Percentiles rank a stretch among this genome's conserved stretches.
These are phyloP conservation scores for Cosmia trapezina DNA, from an alignment of 2,888 invertebrate species.

Conservation along the genomic window DNA sequence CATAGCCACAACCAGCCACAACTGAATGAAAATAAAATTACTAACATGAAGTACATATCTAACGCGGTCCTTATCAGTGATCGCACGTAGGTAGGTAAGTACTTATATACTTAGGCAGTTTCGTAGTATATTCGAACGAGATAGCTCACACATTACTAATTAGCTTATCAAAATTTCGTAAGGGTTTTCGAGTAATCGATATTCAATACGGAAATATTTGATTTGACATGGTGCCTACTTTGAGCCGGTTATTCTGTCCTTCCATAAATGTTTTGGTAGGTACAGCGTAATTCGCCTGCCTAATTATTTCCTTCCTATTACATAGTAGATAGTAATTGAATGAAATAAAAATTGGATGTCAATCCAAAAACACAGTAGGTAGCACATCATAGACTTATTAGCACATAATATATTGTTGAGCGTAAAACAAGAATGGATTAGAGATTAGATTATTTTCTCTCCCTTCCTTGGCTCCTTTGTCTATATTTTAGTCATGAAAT, in stretches of 20 bases:
- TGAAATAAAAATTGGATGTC: background rate
- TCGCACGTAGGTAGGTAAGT: conserved; percentile 12
- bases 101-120: conserved; percentile 24
- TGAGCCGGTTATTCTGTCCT: background rate
- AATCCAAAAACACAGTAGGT: background rate
- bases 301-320: background rate
- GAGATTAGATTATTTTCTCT: background rate
- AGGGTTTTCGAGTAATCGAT: conserved; percentile 15
- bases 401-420: background rate
- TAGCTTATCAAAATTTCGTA: conserved; percentile 47
- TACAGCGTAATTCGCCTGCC: too few species aligned
- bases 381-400: too few species aligned
- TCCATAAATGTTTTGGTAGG: background rate
- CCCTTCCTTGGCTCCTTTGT: background rate
- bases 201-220: background rate
- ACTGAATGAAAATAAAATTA: conserved; percentile 42
- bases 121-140: conserved; percentile 24
- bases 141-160: conserved; percentile 44
- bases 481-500: background rate
- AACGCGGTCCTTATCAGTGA: conserved; percentile 53
- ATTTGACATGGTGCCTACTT: background rate
- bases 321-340: background rate
- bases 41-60: conserved; percentile 21
- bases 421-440: background rate
- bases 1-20: conserved; percentile 50